phyloP scores from a whole-genome alignment of 1,140 invertebrate genomes.

The Homalodisca vitripennis region DNA sequence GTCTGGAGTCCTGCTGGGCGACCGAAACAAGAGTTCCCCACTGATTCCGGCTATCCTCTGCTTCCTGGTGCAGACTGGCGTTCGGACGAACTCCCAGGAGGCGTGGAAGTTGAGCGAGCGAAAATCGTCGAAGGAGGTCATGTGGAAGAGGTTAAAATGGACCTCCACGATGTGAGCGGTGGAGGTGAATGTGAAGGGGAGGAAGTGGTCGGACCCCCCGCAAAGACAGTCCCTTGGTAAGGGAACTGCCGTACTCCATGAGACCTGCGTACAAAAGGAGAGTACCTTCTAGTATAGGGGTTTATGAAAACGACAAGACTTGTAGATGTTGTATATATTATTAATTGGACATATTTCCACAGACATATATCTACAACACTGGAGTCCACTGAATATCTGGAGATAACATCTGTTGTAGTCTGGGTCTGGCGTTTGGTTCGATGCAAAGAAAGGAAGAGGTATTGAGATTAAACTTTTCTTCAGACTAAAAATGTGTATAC shows the following conservation, averaged over 20 bases:
- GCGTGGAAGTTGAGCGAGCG: slow-evolving; percentile 80
- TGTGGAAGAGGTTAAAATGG: slow-evolving; percentile 75
- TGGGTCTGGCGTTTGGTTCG: no score
- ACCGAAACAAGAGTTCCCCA: slow-evolving; percentile 66
- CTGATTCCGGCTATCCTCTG: slow-evolving; percentile 70
- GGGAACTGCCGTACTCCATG: slow-evolving; percentile 59
- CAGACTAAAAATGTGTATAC: no score
- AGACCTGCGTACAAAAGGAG: slow-evolving; percentile 47
- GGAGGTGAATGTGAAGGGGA: slow-evolving; percentile 75
- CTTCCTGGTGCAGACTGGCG: slow-evolving; percentile 61
- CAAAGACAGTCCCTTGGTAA: slow-evolving; percentile 71
- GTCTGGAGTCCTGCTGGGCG: slow-evolving; percentile 57
- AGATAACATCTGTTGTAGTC: no score
- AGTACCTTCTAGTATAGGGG: no score
- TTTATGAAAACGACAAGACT: no score
- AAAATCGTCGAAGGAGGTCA: slow-evolving; percentile 82
- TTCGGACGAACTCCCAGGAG: slow-evolving; percentile 75
- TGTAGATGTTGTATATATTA: no score
- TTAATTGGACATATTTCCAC: no score
- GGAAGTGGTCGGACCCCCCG: slow-evolving; percentile 53
- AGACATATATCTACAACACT: no score
- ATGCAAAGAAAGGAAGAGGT: no score
- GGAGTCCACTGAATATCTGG: no score
- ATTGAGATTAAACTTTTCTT: no score
- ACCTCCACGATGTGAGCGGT: slow-evolving; percentile 73